These are phyloP conservation scores for Plagodis dolabraria DNA, from an alignment of 2,888 invertebrate genomes.

Conservation along the genomic window DNA sequence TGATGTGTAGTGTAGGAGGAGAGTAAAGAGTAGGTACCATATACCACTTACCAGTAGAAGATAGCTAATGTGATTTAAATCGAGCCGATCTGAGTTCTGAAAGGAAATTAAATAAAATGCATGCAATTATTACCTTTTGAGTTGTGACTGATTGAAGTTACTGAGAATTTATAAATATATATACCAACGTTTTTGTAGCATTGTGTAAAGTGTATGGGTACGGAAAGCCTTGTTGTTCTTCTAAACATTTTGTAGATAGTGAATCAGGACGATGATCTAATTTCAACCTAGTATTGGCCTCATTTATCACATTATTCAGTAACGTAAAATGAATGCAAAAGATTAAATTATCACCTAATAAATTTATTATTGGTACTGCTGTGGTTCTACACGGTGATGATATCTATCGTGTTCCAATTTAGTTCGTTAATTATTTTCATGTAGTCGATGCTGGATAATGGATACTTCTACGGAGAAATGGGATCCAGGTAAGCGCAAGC, in stretches of 20 bases:
- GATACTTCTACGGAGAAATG: constrained; percentile 69
- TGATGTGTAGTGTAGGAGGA: no score
- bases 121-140: no score
- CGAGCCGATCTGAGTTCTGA: no score
- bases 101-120: no score
- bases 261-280: constrained; percentile 8
- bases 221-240: not conserved
- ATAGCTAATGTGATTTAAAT: no score
- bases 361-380: not conserved
- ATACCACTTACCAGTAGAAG: no score
- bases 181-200: no score
- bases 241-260: not conserved
- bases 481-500: constrained; percentile 68
- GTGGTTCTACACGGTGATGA: constrained; percentile 21
- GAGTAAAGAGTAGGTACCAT: no score
- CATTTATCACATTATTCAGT: not conserved
- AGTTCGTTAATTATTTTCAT: constrained; percentile 22
- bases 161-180: no score
- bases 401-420: constrained; percentile 15
- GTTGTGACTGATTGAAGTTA: no score
- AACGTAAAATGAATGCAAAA: not conserved
- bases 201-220: not conserved
- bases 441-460: constrained; percentile 51
- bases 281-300: not conserved
- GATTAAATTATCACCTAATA: no score